Percentiles rank a stretch among this genome's conserved stretches.
Conservation (phyloP, 2,888 invertebrate species). For the Masnerella sp. region DNA sequence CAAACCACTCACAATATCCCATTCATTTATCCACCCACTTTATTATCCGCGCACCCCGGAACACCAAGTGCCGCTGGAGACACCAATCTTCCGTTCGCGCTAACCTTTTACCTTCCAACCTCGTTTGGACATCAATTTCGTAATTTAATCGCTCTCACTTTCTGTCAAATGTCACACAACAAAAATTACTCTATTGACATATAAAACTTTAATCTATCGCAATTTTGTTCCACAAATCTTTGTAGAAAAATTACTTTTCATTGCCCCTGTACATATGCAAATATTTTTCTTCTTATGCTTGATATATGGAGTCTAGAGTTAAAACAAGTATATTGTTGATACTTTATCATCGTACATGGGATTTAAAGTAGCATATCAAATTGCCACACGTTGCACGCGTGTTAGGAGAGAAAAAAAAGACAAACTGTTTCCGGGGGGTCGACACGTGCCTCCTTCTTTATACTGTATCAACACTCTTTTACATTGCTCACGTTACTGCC, state of each 20-base stretch:
- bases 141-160: constrained; percentile 3
- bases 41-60: constrained; percentile 65
- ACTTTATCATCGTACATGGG: constrained; percentile 18
- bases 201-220: too few relatives aligned
- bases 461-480: constrained; percentile 65
- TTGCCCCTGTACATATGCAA: too few relatives aligned
- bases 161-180: too few relatives aligned
- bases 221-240: too few relatives aligned
- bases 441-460: constrained; percentile 67
- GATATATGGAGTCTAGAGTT: too few relatives aligned
- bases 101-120: constrained; percentile 56
- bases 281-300: too few relatives aligned
- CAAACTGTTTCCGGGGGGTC: constrained; percentile 65
- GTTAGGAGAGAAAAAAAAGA: constrained; percentile 60
- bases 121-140: constrained; percentile 17
- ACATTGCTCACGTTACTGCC: constrained; percentile 50
- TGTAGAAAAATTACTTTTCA: too few relatives aligned
- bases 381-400: constrained; percentile 42
- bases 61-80: constrained; percentile 61
- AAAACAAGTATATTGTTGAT: not conserved
- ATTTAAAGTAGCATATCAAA: constrained; percentile 40
- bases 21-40: constrained; percentile 73
- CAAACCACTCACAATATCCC: constrained; percentile 74
- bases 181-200: too few relatives aligned
- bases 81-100: constrained; percentile 54